These are phyloP conservation scores for Imbricaverruca yamaguchii DNA, from an alignment of 2,888 invertebrate species.

Conservation along the genomic window DNA sequence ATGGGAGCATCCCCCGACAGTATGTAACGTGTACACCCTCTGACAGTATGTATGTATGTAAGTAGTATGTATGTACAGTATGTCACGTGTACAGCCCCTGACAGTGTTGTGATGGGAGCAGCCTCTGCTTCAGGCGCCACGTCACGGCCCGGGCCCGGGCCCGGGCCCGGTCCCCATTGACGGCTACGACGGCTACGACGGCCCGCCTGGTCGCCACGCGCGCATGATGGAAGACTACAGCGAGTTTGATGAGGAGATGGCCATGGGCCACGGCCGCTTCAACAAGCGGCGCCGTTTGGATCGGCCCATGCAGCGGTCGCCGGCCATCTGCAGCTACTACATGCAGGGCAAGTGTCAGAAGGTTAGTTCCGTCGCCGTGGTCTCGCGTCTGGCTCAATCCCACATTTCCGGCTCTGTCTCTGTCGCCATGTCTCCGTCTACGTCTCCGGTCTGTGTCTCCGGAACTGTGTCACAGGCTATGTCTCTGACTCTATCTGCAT, in stretches of 20 bases:
- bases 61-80: no score
- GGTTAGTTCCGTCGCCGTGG: conserved; percentile 35
- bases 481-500: no score
- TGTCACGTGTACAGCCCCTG: no score
- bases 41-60: no score
- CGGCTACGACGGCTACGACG: background rate
- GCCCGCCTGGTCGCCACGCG: conserved; percentile 24
- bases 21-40: no score
- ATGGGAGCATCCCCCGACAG: no score
- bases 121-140: background rate
- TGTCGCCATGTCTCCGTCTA: no score
- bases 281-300: conserved; percentile 29
- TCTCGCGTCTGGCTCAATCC: no score
- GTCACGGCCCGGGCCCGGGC: background rate
- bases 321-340: conserved; percentile 68
- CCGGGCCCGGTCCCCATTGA: background rate
- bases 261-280: conserved; percentile 23
- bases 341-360: conserved; percentile 75
- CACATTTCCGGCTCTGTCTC: no score
- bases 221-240: conserved; percentile 21
- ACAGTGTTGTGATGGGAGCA: background rate
- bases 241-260: conserved; percentile 24
- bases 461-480: no score
- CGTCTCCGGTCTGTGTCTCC: no score
- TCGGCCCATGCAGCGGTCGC: conserved; percentile 24